These are phyloP conservation scores for Megalops atlanticus DNA, from an alignment of 2,113 vertebrate species.

Conservation along the genomic window DNA sequence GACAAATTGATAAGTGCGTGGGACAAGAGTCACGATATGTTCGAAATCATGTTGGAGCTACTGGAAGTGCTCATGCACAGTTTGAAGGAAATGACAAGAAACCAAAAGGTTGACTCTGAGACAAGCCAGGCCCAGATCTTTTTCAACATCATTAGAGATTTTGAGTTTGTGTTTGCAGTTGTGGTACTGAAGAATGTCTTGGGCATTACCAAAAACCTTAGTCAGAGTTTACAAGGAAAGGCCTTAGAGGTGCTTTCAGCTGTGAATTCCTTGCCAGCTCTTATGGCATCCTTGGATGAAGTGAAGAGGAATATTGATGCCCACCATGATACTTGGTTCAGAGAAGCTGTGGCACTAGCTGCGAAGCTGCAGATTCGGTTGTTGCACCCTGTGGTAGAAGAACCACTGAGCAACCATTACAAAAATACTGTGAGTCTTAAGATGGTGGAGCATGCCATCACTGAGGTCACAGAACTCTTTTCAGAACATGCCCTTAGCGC, in stretches of 20 bases:
- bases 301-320: conserved; percentile 59
- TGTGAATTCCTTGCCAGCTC: conserved; percentile 58
- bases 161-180: conserved; percentile 69
- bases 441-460: conserved; percentile 61
- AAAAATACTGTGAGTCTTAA: conserved; percentile 63
- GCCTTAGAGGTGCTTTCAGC: conserved; percentile 68
- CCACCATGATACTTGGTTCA: conserved; percentile 71
- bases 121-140: conserved; percentile 58
- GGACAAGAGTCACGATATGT: conserved; percentile 70
- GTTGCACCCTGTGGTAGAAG: conserved; percentile 63
- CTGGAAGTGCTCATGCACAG: conserved; percentile 62
- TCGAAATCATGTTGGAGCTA: conserved; percentile 63
- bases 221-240: conserved; percentile 68
- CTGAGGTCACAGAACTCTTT: conserved; percentile 67
- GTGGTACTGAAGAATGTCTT: conserved; percentile 68
- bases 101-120: conserved; percentile 40
- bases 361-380: conserved; percentile 60
- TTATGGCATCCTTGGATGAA: conserved; percentile 58
- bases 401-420: conserved; percentile 68
- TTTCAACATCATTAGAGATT: conserved; percentile 59
- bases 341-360: conserved; percentile 65
- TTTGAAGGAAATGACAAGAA: conserved; percentile 61
- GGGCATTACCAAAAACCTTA: conserved; percentile 60
- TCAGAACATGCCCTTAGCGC: conserved; percentile 66
- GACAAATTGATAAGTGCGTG: conserved; percentile 67